A percentile compares a stretch with the other conserved stretches of the same genome.
These are phyloP conservation scores for Elachura formosa DNA, from an alignment of 2,113 vertebrate genomes.

Conservation along the genomic window DNA sequence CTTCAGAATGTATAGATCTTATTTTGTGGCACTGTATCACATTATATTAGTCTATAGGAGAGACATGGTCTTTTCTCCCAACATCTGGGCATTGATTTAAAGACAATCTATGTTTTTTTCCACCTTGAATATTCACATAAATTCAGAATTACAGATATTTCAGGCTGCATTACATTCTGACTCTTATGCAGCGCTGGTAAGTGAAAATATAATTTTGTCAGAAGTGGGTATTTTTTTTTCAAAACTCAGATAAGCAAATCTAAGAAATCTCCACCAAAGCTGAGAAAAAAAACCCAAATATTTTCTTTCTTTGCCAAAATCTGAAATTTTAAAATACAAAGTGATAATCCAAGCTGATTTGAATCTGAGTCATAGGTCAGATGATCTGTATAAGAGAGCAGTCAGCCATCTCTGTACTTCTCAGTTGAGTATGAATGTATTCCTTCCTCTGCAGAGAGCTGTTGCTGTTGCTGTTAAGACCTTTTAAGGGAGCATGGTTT, in stretches of 20 bases:
- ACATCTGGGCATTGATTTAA: neutral
- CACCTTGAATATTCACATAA: neutral
- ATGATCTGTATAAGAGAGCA: neutral
- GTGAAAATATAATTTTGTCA: neutral
- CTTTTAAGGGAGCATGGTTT: neutral
- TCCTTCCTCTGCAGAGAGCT: neutral
- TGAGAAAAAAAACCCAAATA: neutral
- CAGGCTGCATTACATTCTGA: neutral
- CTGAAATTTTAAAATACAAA: neutral
- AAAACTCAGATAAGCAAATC: neutral
- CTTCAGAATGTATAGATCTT: neutral
- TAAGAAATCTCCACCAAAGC: neutral
- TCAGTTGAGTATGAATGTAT: neutral
- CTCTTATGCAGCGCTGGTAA: neutral
- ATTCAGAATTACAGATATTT: neutral
- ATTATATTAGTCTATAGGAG: neutral
- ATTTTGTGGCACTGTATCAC: neutral
- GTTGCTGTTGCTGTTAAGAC: neutral
- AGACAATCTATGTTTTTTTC: neutral
- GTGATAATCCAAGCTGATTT: neutral
- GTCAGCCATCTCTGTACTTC: neutral
- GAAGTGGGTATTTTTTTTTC: neutral
- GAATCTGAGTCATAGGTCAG: neutral
- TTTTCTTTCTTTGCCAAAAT: neutral
- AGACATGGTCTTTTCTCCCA: neutral